Conservation (phyloP, 2,113 vertebrate species). For the Rhabdomys dilectus region DNA sequence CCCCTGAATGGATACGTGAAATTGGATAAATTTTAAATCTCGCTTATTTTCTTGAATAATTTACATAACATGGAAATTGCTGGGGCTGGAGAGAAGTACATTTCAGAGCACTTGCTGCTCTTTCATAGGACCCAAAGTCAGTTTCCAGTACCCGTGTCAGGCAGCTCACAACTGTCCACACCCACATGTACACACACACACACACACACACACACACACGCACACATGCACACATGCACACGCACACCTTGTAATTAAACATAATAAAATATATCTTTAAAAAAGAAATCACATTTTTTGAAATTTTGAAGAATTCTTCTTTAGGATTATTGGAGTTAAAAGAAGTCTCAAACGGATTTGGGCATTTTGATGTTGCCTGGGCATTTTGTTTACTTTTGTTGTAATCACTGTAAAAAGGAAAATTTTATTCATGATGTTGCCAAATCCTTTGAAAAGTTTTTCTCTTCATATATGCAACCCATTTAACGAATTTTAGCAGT, state of each 20-base stretch:
- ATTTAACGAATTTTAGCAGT: conserved; percentile 29
- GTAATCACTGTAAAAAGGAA: background rate
- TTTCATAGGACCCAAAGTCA: background rate
- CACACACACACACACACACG: no score
- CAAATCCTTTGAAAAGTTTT: conserved; percentile 36
- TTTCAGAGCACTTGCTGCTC: no score
- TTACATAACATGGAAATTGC: conserved; percentile 32
- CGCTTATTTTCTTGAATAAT: background rate
- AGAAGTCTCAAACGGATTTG: background rate
- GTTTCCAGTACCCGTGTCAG: background rate
- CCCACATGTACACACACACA: background rate
- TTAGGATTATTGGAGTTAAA: background rate
- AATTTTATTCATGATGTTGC: conserved; percentile 7
- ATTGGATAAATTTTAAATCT: conserved; percentile 14
- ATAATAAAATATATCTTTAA: no score
- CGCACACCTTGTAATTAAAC: no score
- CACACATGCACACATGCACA: no score
- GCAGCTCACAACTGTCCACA: background rate
- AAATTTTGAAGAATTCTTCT: conserved; percentile 51
- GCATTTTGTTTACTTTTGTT: background rate
- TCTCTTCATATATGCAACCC: background rate
- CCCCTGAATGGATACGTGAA: background rate
- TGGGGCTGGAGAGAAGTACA: background rate
- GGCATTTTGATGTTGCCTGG: background rate
- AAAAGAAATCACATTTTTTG: background rate